Conservation (phyloP, 2,113 vertebrate species). For the Prunella himalayana region DNA sequence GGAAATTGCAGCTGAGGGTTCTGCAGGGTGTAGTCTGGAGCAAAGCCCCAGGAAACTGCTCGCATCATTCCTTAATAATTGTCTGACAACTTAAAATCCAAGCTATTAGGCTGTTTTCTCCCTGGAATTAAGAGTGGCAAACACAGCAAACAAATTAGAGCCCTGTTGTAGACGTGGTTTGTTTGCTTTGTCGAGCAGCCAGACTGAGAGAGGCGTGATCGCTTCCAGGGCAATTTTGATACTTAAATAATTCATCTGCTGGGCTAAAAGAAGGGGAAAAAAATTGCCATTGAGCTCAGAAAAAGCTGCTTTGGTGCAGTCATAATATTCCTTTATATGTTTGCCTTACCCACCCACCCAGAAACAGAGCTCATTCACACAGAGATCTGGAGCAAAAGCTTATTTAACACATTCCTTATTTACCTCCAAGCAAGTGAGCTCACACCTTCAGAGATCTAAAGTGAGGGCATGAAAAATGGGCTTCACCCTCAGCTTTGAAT, state of each 20-base stretch:
- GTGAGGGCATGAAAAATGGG: not conserved
- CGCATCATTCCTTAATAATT: not conserved
- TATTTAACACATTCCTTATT: not conserved
- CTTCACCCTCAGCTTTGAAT: not conserved
- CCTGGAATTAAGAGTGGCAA: not conserved
- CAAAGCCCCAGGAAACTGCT: not conserved
- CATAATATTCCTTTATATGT: not conserved
- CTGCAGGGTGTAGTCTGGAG: not conserved
- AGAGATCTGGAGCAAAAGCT: not conserved
- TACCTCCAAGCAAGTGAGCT: not conserved
- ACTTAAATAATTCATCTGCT: constrained; percentile 11
- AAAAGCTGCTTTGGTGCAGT: not conserved
- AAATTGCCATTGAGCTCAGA: not conserved
- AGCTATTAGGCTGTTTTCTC: not conserved
- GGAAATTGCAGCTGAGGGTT: not conserved
- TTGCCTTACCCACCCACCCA: not conserved
- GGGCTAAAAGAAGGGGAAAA: not conserved
- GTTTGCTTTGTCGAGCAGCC: not conserved
- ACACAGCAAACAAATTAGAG: not conserved
- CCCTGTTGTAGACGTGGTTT: not conserved
- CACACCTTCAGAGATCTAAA: not conserved
- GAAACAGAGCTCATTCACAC: not conserved
- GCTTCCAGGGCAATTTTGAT: not conserved
- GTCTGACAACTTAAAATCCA: not conserved
- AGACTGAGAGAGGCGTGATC: not conserved